Base-by-base conservation (phyloP, 2,113 vertebrate species). In the Anoplopoma fimbria region DNA sequence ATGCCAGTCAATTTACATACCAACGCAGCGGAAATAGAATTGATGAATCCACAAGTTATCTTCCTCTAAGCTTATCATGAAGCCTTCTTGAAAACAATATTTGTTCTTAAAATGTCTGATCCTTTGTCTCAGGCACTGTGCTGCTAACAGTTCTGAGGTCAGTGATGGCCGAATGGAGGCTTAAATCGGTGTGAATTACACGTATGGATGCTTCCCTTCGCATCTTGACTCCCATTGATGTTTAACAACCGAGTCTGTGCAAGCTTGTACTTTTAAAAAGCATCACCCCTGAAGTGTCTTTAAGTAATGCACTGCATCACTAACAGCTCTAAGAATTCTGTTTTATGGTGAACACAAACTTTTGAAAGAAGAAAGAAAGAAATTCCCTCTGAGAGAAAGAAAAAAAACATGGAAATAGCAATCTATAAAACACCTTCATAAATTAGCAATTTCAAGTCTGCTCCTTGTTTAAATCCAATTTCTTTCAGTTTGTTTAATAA, bases 401-500 rank as follows among this genome's bases (percentile, higher is more conserved):
- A 60, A 38, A 9, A 68, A 76, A 82, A 60, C 34, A 51, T 25
- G 17, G 4, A 64, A 21, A 9, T 19, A 12, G 23, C 60, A 19
- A 58, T 73, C 63, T 38, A 0, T 38, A 15, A 61, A 79, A 62
- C 12, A 58, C 42, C 23, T 75, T 73, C 15, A 57, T 13, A 72
- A 72, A 82, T 69, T 7, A 68, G 38, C 62, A 76, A 45, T 73
- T 75, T 73, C 29, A 53, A 63, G 61, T 60, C 15, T 29, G 55
- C 34, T 53, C 21, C 38, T 51, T 40, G 60, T 77, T 72, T 83
- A 23, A 72, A 81, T 51, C 2, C 19, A 70, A 25, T 69, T 75
- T 38, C 17, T 75, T 85, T 82, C 21, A 61, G 70, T 51, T 81
- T 88, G 83, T 81, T 74, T 60, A 62, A 67, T 69, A 76, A 75